phyloP scores from a whole-genome alignment of 2,888 invertebrate species.

The Beris chalybata region DNA sequence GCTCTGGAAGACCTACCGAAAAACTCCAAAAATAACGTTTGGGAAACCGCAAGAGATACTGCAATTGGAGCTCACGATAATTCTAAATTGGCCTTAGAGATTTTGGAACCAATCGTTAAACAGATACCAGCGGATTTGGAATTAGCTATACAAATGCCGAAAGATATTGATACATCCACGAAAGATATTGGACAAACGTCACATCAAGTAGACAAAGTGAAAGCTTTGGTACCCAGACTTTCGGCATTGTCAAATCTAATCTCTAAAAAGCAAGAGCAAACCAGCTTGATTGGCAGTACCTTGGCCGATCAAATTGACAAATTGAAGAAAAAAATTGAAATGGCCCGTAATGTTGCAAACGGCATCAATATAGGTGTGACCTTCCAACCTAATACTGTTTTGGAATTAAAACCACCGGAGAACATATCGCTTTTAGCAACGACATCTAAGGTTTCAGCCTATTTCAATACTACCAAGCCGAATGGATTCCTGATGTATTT shows the following conservation, averaged over 20 bases:
- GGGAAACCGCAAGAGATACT: conserved; percentile 54
- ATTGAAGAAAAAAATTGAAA: conserved; percentile 76
- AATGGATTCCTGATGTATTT: conserved; percentile 86
- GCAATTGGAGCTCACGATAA: conserved; percentile 55
- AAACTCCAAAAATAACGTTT: conserved; percentile 49
- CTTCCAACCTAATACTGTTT: conserved; percentile 78
- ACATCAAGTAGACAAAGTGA: conserved; percentile 69
- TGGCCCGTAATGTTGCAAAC: conserved; percentile 80
- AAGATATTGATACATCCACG: conserved; percentile 70
- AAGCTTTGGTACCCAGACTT: conserved; percentile 67
- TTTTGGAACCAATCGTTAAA: conserved; percentile 57
- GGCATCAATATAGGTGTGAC: conserved; percentile 76
- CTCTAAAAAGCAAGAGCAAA: conserved; percentile 62
- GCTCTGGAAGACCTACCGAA: conserved; percentile 52
- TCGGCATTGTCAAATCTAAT: conserved; percentile 63
- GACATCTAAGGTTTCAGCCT: conserved; percentile 82
- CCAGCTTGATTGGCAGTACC: conserved; percentile 62
- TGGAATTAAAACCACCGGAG: conserved; percentile 85
- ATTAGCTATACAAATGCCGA: conserved; percentile 66
- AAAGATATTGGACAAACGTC: conserved; percentile 71
- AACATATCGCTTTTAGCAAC: conserved; percentile 82
- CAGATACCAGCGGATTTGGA: conserved; percentile 64
- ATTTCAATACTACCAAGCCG: conserved; percentile 79
- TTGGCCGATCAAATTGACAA: conserved; percentile 69
- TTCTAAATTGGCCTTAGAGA: conserved; percentile 55